These are phyloP conservation scores for Cyanoliseus patagonus DNA, from an alignment of 2,113 vertebrate species.

Conservation along the genomic window DNA sequence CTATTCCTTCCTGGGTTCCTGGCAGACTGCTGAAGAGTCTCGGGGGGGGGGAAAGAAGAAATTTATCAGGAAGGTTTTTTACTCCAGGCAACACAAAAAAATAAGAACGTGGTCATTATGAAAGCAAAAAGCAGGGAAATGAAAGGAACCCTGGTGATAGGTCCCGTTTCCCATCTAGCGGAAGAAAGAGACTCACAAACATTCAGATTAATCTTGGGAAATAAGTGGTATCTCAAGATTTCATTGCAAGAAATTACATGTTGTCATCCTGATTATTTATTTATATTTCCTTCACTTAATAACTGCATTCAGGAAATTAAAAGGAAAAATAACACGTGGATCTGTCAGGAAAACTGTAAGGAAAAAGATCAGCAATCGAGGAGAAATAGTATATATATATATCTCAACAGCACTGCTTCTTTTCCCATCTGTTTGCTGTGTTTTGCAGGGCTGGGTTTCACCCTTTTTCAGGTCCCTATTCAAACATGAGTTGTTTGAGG, in stretches of 20 bases:
- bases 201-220: conserved; percentile 36
- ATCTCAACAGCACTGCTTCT: background rate
- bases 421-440: background rate
- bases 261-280: conserved; percentile 33
- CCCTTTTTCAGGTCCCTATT: background rate
- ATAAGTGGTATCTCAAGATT: background rate
- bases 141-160: conserved; percentile 17
- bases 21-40: conserved; percentile 59
- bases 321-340: background rate
- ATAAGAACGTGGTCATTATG: background rate
- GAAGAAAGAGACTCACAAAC: conserved; percentile 16
- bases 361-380: background rate
- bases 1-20: conserved; percentile 55
- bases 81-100: conserved; percentile 19
- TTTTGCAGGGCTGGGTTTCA: background rate
- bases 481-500: background rate
- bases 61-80: conserved; percentile 58
- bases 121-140: background rate
- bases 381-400: background rate
- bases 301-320: conserved; percentile 28
- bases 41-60: conserved; percentile 45
- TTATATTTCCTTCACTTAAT: conserved; percentile 20
- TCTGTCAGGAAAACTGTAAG: background rate
- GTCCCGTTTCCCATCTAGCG: background rate
- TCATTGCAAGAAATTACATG: conserved; percentile 39